Evolutionary conservation across 2,797 vertebrate species (phyloP), one percentile per base, ranked within the genome.

Genomic region (Danionella dracula): DNA sequence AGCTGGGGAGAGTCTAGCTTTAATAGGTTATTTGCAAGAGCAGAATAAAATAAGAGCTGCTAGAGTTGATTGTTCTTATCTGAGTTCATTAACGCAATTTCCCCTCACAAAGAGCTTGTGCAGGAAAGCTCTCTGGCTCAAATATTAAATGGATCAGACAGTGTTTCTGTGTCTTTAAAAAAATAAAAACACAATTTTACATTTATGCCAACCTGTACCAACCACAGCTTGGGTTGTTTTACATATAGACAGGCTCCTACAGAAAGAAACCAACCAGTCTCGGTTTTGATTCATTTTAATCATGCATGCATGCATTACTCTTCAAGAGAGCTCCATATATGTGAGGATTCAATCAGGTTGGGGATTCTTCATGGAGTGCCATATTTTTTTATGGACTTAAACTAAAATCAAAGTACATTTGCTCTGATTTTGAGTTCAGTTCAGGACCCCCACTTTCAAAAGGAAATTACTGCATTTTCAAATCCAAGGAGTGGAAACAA

Each of bases 1-100:
- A 73, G 50, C 41, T 27, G 61, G 44, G 34, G 75, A 64, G 48
- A 72, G 74, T 78, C 41, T 68, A 51, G 51, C 72, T 76, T 73
- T 73, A 70, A 79, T 75, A 69, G 34, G 51, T 69, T 75, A 55
- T 78, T 84, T 82, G 55, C 73, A 76, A 78, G 77, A 65, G 20
- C 45, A 31, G 41, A 23, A 45, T 57, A 41, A 34, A 37, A 15
- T 8, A 41, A 32, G 42, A 37, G 72, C 49, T 49, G 68, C 62
- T 61, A 40, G 27, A 77, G 62, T 63, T 74, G 56, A 71, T 73
- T 75, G 54, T 74, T 80, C 44, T 71, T 73, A 66, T 76, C 32
- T 16, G 35, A 64, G 54, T 76, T 80, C 72, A 78, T 81, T 81
- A 81, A 78, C 69, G 66, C 72, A 77, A 64, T 49, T 75, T 69